Percentiles rank a stretch among this genome's conserved stretches.
Conservation (phyloP, 2,888 invertebrate genomes). For the Drosophila niveifrons region DNA sequence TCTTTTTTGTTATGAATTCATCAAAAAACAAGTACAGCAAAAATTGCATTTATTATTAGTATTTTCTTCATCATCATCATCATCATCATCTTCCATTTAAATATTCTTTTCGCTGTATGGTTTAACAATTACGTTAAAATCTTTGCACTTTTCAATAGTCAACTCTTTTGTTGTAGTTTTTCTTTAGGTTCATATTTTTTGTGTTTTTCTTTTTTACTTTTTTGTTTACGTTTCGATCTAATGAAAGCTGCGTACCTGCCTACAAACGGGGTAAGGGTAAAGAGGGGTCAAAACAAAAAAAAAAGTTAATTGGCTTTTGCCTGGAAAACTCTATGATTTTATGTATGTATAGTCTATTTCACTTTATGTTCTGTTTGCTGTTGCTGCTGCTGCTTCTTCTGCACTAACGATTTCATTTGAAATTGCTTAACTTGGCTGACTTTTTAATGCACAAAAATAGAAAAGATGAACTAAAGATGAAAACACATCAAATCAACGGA, state of each 20-base stretch:
- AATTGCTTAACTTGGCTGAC: constrained; percentile 55
- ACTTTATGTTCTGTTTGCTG: constrained; percentile 6
- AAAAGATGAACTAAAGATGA: background rate
- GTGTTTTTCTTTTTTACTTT: background rate
- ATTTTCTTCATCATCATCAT: constrained; percentile 20
- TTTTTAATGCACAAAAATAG: constrained; percentile 16
- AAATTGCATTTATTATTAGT: constrained; percentile 45
- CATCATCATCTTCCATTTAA: constrained; percentile 28
- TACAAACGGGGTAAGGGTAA: background rate
- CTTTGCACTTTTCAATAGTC: constrained; percentile 80
- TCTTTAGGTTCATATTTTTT: constrained; percentile 14
- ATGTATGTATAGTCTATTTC: constrained; percentile 40
- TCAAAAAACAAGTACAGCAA: constrained; percentile 76
- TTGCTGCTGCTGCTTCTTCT: constrained; percentile 41
- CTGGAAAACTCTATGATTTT: constrained; percentile 73
- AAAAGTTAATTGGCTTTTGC: constrained; percentile 53
- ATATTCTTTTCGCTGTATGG: constrained; percentile 77
- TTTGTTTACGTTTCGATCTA: constrained; percentile 24
- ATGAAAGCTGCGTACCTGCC: constrained; percentile 28
- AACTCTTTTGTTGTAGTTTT: constrained; percentile 62
- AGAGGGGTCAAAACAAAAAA: constrained; percentile 1
- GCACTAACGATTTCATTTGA: constrained; percentile 66
- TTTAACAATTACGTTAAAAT: constrained; percentile 80
- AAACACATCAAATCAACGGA: constrained; percentile 40
- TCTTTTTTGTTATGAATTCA: constrained; percentile 66